Evolutionary conservation across 2,888 invertebrate species (phyloP).

Genomic region (Melikaiella ostensackeni): DNA sequence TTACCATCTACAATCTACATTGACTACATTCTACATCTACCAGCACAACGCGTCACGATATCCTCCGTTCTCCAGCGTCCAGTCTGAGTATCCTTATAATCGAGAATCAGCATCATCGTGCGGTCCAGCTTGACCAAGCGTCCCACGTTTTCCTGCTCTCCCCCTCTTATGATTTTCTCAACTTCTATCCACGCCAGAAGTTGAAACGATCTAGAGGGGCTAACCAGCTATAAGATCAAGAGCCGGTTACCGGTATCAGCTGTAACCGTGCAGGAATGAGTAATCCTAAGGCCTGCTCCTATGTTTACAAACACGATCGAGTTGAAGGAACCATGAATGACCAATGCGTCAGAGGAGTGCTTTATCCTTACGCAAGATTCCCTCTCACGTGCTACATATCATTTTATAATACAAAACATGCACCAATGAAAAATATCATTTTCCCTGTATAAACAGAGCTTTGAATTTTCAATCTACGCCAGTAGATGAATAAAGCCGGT

Average conservation of each 20-base stretch:
- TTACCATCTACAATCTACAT: background rate
- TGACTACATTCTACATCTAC: background rate
- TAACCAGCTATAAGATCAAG: conserved; percentile 25
- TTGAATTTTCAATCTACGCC: no score
- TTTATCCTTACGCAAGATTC: background rate
- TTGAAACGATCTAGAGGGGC: conserved; percentile 18
- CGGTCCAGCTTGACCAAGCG: conserved; percentile 23
- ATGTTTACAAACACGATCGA: conserved; percentile 70
- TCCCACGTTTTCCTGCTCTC: conserved; percentile 18
- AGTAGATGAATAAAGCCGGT: no score
- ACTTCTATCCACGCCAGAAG: conserved; percentile 28
- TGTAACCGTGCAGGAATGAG: conserved; percentile 60
- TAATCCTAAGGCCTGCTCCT: conserved; percentile 64
- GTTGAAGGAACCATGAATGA: conserved; percentile 70
- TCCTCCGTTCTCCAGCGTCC: conserved; percentile 11
- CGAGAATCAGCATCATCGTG: conserved; percentile 33
- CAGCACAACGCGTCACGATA: conserved; percentile 42
- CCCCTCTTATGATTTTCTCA: conserved; percentile 14
- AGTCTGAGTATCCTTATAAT: background rate
- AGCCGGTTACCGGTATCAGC: conserved; percentile 54
- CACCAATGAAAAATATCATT: no score
- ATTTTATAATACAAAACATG: background rate
- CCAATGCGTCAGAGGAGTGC: conserved; percentile 51
- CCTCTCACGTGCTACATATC: background rate
- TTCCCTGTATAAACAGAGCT: no score